These are phyloP conservation scores for Crotophaga sulcirostris DNA, from an alignment of 2,113 vertebrate species.

Conservation along the genomic window DNA sequence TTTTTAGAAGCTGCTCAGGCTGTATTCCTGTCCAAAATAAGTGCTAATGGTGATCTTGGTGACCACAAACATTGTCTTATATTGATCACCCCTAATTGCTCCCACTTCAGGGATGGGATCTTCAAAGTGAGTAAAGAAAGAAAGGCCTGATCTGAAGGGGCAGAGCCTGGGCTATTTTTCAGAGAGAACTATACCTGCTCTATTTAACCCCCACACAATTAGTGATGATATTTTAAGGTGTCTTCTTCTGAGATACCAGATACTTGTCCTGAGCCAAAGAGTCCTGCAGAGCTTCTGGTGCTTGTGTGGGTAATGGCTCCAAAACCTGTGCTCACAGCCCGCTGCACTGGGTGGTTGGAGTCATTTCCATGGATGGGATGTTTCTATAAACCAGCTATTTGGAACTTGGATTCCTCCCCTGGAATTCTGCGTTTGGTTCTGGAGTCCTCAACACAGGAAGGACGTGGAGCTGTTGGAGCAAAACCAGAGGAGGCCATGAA, in stretches of 20 bases:
- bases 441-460: too few relatives aligned
- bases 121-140: neutral
- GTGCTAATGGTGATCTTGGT: neutral
- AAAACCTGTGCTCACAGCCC: neutral
- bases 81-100: conserved; percentile 3
- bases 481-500: too few relatives aligned
- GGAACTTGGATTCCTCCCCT: neutral
- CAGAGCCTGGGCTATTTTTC: neutral
- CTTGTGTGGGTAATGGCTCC: neutral
- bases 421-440: too few relatives aligned
- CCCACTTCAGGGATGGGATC: neutral
- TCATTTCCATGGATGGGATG: neutral
- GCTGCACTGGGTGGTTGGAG: accelerated
- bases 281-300: neutral
- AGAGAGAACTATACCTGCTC: neutral
- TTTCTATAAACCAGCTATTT: accelerated
- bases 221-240: neutral
- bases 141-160: neutral
- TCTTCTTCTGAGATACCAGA: neutral
- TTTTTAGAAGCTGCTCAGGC: neutral
- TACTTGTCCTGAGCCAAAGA: accelerated
- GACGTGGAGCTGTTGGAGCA: too few relatives aligned
- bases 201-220: neutral
- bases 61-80: neutral
- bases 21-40: neutral